Conservation (phyloP, 2,113 vertebrate genomes). For the Epinephelus fuscoguttatus region DNA sequence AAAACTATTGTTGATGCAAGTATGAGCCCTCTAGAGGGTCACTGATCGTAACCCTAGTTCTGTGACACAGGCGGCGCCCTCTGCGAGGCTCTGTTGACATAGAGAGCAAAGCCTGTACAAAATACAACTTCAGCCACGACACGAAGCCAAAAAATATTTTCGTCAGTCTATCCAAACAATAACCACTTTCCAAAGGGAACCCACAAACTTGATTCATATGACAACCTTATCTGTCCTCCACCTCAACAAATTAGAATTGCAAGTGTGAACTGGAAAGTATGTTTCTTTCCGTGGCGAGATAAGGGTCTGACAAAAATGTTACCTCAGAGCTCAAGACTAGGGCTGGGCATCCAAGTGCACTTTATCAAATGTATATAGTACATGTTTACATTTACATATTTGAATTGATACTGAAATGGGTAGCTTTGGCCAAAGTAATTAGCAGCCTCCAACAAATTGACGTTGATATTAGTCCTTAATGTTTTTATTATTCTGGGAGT, state of each 20-base stretch:
- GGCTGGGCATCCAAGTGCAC: background rate
- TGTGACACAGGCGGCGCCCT: background rate
- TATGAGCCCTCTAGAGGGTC: background rate
- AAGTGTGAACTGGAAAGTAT: background rate
- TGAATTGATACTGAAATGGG: background rate
- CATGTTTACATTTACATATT: background rate
- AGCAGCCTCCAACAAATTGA: background rate
- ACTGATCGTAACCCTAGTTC: background rate
- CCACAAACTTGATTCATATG: too few species aligned
- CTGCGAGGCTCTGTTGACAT: background rate
- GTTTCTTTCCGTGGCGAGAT: background rate
- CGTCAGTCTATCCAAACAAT: background rate
- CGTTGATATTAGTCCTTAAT: background rate
- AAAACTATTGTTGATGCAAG: background rate
- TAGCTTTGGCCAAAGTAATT: background rate
- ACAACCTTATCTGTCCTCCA: background rate
- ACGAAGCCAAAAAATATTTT: background rate
- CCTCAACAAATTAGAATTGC: background rate
- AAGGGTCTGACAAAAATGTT: background rate
- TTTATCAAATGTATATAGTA: background rate
- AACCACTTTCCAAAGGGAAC: too few species aligned
- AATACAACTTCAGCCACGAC: background rate
- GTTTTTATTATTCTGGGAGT: conserved; percentile 10
- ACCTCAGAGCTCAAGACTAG: background rate
- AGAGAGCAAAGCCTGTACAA: background rate